Conservation (phyloP, 2,113 vertebrate genomes). For the Alosa alosa region DNA sequence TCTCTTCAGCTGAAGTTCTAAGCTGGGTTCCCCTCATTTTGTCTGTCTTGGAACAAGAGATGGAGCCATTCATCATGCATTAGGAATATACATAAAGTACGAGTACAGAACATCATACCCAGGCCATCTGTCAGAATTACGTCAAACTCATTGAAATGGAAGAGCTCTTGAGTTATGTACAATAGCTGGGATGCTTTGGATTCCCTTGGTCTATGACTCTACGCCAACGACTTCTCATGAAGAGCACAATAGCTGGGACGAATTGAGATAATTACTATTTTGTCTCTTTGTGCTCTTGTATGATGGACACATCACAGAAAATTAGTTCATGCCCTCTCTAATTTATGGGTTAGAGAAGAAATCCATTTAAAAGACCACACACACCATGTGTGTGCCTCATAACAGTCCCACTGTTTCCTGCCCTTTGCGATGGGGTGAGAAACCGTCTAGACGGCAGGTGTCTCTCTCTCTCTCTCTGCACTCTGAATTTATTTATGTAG, state of each 20-base stretch:
- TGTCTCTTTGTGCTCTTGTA: slow-evolving; percentile 30
- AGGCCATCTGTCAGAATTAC: not conserved
- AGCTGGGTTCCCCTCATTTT: slow-evolving; percentile 12
- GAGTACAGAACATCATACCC: not conserved
- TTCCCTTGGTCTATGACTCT: not conserved
- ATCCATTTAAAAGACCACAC: not conserved
- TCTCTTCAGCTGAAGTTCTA: slow-evolving; percentile 26
- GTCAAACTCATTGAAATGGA: slow-evolving; percentile 1
- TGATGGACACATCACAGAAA: slow-evolving; percentile 39
- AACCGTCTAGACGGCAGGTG: not conserved
- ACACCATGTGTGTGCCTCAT: not conserved
- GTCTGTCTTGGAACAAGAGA: not conserved
- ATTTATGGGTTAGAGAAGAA: not conserved
- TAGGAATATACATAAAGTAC: not conserved
- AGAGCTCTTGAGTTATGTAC: not conserved
- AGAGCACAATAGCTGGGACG: not conserved
- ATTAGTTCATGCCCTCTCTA: not conserved
- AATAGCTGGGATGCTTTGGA: not conserved
- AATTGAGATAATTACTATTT: slow-evolving; percentile 24
- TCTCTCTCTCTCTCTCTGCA: not conserved
- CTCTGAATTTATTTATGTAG: not conserved
- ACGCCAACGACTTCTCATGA: not conserved
- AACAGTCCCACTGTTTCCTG: not conserved
- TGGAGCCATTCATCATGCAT: not conserved
- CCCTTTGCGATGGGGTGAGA: not conserved